Percentiles rank a stretch among this genome's conserved stretches.
Conservation (phyloP, 2,888 invertebrate genomes). For the Caenorhabditis parvicauda region DNA sequence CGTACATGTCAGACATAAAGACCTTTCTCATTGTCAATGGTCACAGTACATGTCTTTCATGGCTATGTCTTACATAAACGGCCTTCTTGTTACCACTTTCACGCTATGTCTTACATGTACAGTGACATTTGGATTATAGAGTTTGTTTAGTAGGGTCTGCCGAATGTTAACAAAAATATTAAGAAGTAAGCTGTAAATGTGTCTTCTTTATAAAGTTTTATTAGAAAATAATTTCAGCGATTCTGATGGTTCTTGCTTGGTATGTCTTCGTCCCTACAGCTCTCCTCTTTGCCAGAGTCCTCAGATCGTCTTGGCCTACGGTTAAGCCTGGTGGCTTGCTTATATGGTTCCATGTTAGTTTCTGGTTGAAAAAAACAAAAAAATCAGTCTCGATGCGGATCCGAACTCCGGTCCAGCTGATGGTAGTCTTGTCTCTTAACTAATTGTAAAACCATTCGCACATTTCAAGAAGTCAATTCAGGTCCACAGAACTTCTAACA, state of each 20-base stretch:
- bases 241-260: constrained; percentile 48
- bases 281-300: constrained; percentile 39
- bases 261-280: constrained; percentile 41
- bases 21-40: too few relatives aligned
- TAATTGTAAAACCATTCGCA: background rate
- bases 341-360: constrained; percentile 47
- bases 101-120: too few relatives aligned
- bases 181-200: background rate
- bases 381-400: background rate
- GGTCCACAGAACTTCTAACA: constrained; percentile 41
- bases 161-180: too few relatives aligned
- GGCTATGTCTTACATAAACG: too few relatives aligned
- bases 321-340: constrained; percentile 40
- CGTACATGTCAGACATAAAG: too few relatives aligned
- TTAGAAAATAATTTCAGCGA: constrained; percentile 11
- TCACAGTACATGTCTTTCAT: too few relatives aligned
- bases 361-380: background rate
- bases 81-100: too few relatives aligned
- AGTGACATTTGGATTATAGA: too few relatives aligned
- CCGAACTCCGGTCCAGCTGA: too few relatives aligned
- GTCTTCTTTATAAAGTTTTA: background rate
- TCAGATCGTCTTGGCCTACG: constrained; percentile 38
- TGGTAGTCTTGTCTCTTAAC: too few relatives aligned
- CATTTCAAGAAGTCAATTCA: constrained; percentile 12
- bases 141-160: too few relatives aligned